Base-by-base conservation (phyloP, 2,113 vertebrate genomes). In the Gymnobelideus leadbeateri region DNA sequence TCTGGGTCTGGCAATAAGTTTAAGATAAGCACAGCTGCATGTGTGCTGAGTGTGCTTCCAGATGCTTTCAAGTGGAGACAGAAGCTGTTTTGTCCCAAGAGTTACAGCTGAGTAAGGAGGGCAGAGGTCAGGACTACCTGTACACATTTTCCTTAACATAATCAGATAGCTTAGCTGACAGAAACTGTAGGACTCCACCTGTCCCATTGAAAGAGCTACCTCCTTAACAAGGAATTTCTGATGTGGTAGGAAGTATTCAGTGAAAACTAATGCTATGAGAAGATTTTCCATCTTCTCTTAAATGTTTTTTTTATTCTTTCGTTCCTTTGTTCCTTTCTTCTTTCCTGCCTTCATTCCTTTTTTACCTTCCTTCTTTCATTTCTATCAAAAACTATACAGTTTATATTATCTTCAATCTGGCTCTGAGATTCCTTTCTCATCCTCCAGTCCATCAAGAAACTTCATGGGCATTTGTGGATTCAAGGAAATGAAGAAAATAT, bases 21-120 rank as follows among this genome's bases (percentile, higher is more conserved):
- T 96, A 97, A 98, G 97, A 94, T 96, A 95, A 98, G 97, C 97
- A 97, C 97, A 98, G 97, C 97, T 97, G 96, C 91, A 43, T 95
- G 96, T 91, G 95, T 97, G 96, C 96, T 94, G 96, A 96, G 97
- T 91, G 16, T 16, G 96, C 89, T 95, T 96, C 97, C 97, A 97
- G 97, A 97, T 96, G 98, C 96, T 93, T 95, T 94, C 95, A 55
- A 57, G 92, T 55, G 91, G 92, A 97, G 96, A 96, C 96, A 97
- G 96, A 96, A 94, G 94, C 92, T 95, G 96, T 98, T 97, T 97
- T 77, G 96, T 97, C 94, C 94, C 46, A 12, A 53, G 43, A 96
- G 91, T 89, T 96, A 93, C 94, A 93, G 96, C 97, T 96, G 96
- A 97, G 97, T 93, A 92, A 92, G 95, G 94, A 95, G 97, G 90